phyloP scores from a whole-genome alignment of 2,888 invertebrate genomes.

The Morinoia aosen region DNA sequence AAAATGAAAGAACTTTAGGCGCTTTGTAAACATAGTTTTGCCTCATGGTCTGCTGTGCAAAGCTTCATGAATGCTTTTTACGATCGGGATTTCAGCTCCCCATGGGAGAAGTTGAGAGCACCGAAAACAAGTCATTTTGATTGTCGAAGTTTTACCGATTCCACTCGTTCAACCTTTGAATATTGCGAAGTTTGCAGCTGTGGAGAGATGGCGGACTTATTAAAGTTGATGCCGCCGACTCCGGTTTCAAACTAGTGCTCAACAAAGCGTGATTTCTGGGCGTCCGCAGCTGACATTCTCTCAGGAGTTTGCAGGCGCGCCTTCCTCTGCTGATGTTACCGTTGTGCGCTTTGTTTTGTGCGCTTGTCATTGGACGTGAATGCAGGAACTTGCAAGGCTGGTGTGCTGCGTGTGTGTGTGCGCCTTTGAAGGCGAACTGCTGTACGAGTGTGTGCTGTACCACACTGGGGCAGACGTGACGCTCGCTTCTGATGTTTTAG shows the following conservation, averaged over 20 bases:
- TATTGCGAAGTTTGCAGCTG: slow-evolving; percentile 3
- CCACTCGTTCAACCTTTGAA: neutral
- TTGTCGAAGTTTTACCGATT: neutral
- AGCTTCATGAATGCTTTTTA: neutral
- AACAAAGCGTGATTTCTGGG: slow-evolving; percentile 2
- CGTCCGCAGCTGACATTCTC: slow-evolving; percentile 17
- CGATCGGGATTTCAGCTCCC: neutral
- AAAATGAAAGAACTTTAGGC: neutral
- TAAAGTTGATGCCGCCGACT: neutral
- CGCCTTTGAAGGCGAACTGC: neutral
- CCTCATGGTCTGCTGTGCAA: neutral
- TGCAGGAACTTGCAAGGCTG: neutral
- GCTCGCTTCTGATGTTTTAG: neutral
- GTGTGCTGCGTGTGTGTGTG: neutral
- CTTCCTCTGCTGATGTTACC: neutral
- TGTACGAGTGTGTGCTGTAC: neutral
- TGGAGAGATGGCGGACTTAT: neutral
- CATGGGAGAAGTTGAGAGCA: neutral
- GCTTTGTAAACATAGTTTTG: neutral
- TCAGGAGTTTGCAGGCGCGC: neutral
- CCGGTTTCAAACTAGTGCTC: neutral
- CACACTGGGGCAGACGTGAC: neutral
- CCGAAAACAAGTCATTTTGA: slow-evolving; percentile 33
- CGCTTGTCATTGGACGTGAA: neutral
- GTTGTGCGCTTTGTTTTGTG: neutral